A percentile compares a stretch with the other conserved stretches of the same genome.
These are phyloP conservation scores for Oligia fasciuncula DNA, from an alignment of 2,888 invertebrate species.

Conservation along the genomic window DNA sequence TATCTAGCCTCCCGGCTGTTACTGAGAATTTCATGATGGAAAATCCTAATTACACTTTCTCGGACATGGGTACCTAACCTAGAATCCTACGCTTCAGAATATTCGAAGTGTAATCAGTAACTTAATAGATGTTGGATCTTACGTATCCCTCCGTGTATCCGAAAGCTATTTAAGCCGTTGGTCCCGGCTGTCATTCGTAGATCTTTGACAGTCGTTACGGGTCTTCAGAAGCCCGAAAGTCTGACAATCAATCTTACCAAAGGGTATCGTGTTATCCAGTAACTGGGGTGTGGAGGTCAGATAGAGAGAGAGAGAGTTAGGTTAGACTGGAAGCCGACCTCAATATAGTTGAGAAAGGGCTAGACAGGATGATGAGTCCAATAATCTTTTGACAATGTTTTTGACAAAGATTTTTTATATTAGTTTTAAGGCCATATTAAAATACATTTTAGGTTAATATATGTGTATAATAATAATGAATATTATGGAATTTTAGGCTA, in stretches of 20 bases:
- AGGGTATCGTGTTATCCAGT: no score
- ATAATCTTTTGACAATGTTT: not conserved
- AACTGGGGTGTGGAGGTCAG: no score
- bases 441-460: conserved; percentile 25
- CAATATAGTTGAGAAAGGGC: not conserved
- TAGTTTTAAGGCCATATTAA: conserved; percentile 32
- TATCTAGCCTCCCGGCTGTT: not conserved
- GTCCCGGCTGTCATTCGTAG: no score
- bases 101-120: not conserved
- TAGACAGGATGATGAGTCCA: not conserved
- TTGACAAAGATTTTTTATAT: conserved; percentile 6
- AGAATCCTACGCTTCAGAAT: not conserved
- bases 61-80: not conserved
- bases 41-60: not conserved
- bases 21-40: not conserved
- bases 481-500: not conserved
- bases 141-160: no score
- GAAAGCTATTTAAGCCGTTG: no score
- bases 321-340: not conserved
- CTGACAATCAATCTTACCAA: no score
- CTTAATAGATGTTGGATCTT: no score
- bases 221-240: no score
- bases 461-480: conserved; percentile 26
- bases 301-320: no score
- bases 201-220: no score